Base-by-base conservation (phyloP, 2,888 invertebrate species). In the Epinotia bilunana region DNA sequence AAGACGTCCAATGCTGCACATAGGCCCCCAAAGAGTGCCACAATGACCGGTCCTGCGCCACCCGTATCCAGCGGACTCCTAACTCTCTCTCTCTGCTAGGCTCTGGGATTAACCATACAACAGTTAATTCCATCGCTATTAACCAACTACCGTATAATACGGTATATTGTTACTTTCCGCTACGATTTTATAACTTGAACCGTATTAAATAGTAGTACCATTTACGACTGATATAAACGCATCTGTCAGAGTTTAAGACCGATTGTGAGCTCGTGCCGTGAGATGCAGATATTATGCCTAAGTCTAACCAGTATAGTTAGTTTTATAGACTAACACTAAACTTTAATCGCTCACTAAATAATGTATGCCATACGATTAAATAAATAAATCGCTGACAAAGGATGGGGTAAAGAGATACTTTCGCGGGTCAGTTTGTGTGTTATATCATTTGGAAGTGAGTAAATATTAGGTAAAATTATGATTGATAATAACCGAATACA, bases 201-300 rank as follows among this genome's bases (percentile, higher is more conserved):
- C 72, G 68, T 73, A 69, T 62, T 76, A 62, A 77, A 71, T 72
- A 53, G 72, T 67, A 72, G 60, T 79, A 80, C 80, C 78, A 80
- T 80, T 80, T 79, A 79, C 78, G 73, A 70, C 78, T 78, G 79
- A 80, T 79, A 79, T 79, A 82, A 81, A 79, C 78, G 80, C 80
- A 82, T 82, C 80, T 81, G 81, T 79, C 74, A 74, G 78, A 73
- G 73, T 77, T 78, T 79, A 78, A 80, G 77, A 78, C 69, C 78
- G 70, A 80, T 83, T 81, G 81, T 80, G 71, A 64, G 74, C 67
- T 58, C 76, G 70, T 76, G 76, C 70, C 74, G 73, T 72, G 77
- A 69, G 73, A 65, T 73, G 72, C 65, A 61, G 69, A 49, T 73
- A 76, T 77, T 77, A 78, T 65, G 76, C 74, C 77, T 76, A 55